Evolutionary conservation across 2,888 invertebrate genomes (phyloP).

Genomic region (Aporophyla lueneburgensis): DNA sequence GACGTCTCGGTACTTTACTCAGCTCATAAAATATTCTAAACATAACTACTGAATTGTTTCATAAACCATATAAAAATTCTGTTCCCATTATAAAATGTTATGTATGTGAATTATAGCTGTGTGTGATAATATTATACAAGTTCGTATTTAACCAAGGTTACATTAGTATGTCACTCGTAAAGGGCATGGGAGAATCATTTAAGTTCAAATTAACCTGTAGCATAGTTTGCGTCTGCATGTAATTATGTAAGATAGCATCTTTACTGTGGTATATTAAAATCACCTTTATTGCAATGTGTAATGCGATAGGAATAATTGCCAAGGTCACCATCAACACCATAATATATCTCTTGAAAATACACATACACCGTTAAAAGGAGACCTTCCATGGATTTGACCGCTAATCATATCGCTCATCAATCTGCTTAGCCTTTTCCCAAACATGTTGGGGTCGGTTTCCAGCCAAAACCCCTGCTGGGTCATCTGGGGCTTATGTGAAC

Average conservation of each 20-base stretch:
- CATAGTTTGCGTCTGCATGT: slow-evolving; percentile 10
- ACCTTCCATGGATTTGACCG: not conserved
- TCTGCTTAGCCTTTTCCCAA: too few relatives aligned
- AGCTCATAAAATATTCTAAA: slow-evolving; percentile 9
- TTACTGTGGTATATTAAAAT: slow-evolving; percentile 11
- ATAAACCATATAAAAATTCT: slow-evolving; percentile 39
- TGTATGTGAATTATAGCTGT: slow-evolving; percentile 54
- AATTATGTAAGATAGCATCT: slow-evolving; percentile 39
- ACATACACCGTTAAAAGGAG: too few relatives aligned
- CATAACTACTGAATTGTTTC: slow-evolving; percentile 21
- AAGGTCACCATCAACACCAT: not conserved
- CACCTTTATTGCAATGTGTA: slow-evolving; percentile 23
- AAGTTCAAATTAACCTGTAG: slow-evolving; percentile 55
- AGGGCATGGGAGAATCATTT: slow-evolving; percentile 63
- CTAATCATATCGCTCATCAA: not conserved
- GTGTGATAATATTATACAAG: slow-evolving; percentile 56
- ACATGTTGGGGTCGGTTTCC: too few relatives aligned
- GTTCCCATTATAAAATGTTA: slow-evolving; percentile 54
- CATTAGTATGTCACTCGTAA: slow-evolving; percentile 59
- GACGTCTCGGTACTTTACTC: not conserved
- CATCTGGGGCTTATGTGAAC: too few relatives aligned
- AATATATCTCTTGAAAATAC: not conserved
- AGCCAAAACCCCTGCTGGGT: too few relatives aligned
- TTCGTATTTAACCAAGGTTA: slow-evolving; percentile 57
- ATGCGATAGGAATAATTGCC: not conserved